Evolutionary conservation across 2,797 vertebrate genomes (phyloP).

Genomic region (Malurus leucopterus): DNA sequence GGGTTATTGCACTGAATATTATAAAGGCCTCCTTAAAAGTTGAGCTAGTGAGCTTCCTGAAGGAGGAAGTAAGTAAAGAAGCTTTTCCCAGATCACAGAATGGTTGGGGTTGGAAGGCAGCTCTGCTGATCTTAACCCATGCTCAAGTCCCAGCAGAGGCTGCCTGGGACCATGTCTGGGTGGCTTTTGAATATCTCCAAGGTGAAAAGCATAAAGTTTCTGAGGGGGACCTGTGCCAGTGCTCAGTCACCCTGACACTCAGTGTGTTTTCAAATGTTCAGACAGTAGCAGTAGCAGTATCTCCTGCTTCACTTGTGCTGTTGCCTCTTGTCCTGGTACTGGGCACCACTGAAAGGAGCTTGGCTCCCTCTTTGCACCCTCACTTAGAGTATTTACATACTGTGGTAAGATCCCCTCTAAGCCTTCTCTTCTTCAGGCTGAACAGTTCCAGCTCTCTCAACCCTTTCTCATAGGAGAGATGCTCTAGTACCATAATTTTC

Average conservation of each 20-base stretch:
- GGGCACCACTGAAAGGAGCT: background rate
- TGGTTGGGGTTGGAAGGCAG: background rate
- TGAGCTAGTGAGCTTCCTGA: background rate
- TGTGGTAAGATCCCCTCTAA: background rate
- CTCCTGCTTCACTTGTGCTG: background rate
- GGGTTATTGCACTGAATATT: background rate
- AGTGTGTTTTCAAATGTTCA: background rate
- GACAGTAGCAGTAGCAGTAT: too few species aligned
- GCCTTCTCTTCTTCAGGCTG: background rate
- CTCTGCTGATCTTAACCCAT: background rate
- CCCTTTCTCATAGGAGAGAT: background rate
- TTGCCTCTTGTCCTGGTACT: background rate
- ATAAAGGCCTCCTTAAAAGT: background rate
- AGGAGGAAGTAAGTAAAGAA: background rate
- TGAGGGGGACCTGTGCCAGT: background rate
- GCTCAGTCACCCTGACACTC: background rate
- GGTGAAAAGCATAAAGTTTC: accelerated
- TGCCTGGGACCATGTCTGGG: background rate
- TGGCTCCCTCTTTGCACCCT: background rate
- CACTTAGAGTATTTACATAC: background rate
- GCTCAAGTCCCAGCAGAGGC: background rate
- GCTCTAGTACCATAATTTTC: background rate
- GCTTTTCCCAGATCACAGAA: background rate
- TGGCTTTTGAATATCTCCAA: background rate
- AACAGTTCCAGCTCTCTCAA: background rate